A percentile compares a stretch with the other conserved stretches of the same genome.
Evolutionary conservation across 2,888 invertebrate species (phyloP).

Genomic region (Cyclophora albipunctata): DNA sequence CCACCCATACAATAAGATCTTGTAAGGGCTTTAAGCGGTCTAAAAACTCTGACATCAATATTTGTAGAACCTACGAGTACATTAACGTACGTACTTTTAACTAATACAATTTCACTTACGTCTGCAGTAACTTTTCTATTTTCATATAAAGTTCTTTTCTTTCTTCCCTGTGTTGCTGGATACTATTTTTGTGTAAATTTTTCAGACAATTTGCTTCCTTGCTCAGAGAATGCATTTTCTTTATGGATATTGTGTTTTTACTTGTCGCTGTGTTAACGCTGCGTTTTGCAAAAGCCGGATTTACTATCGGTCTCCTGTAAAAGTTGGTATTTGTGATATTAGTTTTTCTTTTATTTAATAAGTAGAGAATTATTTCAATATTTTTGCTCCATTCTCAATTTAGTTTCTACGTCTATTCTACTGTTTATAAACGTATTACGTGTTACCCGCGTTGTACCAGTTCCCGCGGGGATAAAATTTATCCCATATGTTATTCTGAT

Average conservation of each 20-base stretch:
- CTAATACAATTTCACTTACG: conserved; percentile 63
- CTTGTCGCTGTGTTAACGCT: conserved; percentile 34
- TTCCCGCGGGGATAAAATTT: too few species aligned
- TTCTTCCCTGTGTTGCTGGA: conserved; percentile 76
- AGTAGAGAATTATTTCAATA: not conserved
- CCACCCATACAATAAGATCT: too few species aligned
- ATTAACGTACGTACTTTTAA: too few species aligned
- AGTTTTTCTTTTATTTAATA: not conserved
- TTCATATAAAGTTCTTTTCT: conserved; percentile 77
- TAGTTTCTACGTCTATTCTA: too few species aligned
- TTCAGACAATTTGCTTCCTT: conserved; percentile 35
- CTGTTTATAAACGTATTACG: too few species aligned
- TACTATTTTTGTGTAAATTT: conserved; percentile 37
- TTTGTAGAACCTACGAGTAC: too few species aligned
- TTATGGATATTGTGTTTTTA: conserved; percentile 25
- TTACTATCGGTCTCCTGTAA: conserved; percentile 51
- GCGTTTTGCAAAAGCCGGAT: conserved; percentile 67
- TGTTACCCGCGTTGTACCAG: too few species aligned
- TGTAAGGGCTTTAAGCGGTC: too few species aligned
- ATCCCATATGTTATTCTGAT: too few species aligned
- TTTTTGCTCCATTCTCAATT: too few species aligned
- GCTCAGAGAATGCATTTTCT: conserved; percentile 49
- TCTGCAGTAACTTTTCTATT: conserved; percentile 77
- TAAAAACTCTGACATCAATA: too few species aligned
- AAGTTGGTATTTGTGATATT: not conserved